phyloP scores from a whole-genome alignment of 2,113 vertebrate genomes.

The Neopipo cinnamomea region DNA sequence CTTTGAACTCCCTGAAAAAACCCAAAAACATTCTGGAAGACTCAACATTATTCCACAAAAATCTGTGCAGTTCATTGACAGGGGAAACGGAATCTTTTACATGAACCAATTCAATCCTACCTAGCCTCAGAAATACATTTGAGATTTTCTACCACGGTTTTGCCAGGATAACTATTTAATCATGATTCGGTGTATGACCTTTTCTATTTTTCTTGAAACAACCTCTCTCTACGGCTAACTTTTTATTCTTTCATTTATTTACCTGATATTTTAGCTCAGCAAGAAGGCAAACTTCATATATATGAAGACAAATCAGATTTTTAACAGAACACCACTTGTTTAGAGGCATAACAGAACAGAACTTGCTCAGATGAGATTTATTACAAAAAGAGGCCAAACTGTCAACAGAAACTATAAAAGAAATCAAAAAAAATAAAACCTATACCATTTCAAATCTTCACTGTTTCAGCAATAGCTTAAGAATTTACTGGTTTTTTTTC shows the following conservation, averaged over 20 bases:
- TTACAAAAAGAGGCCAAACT: not conserved
- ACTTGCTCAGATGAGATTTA: not conserved
- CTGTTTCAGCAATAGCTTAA: not conserved
- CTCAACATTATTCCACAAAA: constrained; percentile 7
- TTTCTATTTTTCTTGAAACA: not conserved
- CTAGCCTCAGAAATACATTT: not conserved
- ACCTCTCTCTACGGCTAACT: not conserved
- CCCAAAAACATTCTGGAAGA: not conserved
- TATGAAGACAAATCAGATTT: not conserved
- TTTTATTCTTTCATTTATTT: not conserved
- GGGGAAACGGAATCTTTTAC: not conserved
- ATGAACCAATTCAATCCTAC: not conserved
- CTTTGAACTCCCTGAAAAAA: constrained; percentile 46
- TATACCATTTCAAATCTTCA: not conserved
- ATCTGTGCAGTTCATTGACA: not conserved
- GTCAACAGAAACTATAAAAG: not conserved
- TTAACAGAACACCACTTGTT: not conserved
- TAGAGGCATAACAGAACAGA: not conserved
- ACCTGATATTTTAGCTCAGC: not conserved
- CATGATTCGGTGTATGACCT: not conserved
- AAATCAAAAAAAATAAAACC: not conserved
- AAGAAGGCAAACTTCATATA: not conserved
- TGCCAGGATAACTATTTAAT: not conserved
- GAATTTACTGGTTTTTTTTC: not conserved
- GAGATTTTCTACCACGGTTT: not conserved